Percentiles rank a stretch among this genome's conserved stretches.
phyloP scores from a whole-genome alignment of 2,888 invertebrate genomes.

The Yponomeuta cagnagella region DNA sequence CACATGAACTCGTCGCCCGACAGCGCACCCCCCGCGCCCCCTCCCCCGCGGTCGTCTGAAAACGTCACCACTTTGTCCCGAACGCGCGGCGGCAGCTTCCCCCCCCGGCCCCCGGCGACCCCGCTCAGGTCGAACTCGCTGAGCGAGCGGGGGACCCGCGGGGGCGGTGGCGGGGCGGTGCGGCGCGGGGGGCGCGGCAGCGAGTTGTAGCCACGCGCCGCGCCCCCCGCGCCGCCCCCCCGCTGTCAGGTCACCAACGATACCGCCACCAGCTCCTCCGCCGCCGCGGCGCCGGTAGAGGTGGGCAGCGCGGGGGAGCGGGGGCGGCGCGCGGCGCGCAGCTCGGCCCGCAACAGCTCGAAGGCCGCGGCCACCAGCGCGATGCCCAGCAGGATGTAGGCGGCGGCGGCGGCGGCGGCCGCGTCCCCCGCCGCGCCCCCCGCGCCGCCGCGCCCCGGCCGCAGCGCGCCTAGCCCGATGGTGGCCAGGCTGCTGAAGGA shows the following conservation, averaged over 20 bases:
- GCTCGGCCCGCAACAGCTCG: constrained; percentile 88
- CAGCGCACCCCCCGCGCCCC: constrained; percentile 34
- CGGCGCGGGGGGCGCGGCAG: constrained; percentile 79
- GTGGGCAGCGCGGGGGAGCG: constrained; percentile 41
- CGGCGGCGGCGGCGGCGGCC: constrained; percentile 85
- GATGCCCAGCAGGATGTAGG: constrained; percentile 89
- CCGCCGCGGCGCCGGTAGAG: constrained; percentile 49
- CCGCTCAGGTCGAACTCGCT: constrained; percentile 88
- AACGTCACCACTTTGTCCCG: constrained; percentile 88
- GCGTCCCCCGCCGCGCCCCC: constrained; percentile 74
- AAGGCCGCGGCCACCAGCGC: constrained; percentile 92
- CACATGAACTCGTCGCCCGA: constrained; percentile 88
- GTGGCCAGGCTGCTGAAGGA: constrained; percentile 87
- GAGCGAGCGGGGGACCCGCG: constrained; percentile 84
- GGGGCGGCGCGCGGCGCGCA: constrained; percentile 49
- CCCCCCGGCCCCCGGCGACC: constrained; percentile 54
- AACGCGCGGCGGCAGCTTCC: constrained; percentile 36
- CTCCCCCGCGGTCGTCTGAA: constrained; percentile 77
- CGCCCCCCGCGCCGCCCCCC: constrained; percentile 15
- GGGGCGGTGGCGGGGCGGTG: constrained; percentile 77
- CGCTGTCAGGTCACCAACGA: constrained; percentile 76
- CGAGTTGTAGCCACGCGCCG: constrained; percentile 64
- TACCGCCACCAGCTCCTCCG: constrained; percentile 69
- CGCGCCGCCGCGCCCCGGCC: constrained; percentile 78
- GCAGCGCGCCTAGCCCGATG: constrained; percentile 88